Conservation (phyloP, 2,888 invertebrate species). For the Ophioninae sp. region DNA sequence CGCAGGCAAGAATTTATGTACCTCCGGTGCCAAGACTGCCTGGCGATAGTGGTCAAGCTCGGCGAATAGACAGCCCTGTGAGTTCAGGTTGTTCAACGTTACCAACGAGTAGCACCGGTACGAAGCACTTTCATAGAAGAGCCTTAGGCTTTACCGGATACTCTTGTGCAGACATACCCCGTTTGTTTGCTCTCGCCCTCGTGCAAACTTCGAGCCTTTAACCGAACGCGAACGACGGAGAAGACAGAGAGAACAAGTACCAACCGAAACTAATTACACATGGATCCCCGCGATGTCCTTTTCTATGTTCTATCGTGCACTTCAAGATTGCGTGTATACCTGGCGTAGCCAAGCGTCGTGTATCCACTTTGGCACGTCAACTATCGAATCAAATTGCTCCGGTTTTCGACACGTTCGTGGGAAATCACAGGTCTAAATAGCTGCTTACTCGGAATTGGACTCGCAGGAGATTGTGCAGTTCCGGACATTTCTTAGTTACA, state of each 20-base stretch:
- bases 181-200: conserved; percentile 49
- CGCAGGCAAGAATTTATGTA: conserved; percentile 50
- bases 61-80: conserved; percentile 57
- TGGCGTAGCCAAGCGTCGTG: background rate
- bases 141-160: conserved; percentile 29
- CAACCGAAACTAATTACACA: conserved; percentile 69
- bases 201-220: conserved; percentile 43
- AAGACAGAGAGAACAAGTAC: conserved; percentile 39
- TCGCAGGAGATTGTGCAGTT: background rate
- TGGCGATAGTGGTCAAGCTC: conserved; percentile 62
- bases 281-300: conserved; percentile 60
- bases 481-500: background rate
- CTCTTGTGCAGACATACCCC: conserved; percentile 34
- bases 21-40: conserved; percentile 44
- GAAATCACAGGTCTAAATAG: conserved; percentile 2
- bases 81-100: conserved; percentile 32
- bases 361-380: background rate
- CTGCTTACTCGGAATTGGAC: conserved; percentile 3
- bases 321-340: background rate
- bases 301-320: conserved; percentile 30
- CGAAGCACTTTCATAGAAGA: conserved; percentile 38
- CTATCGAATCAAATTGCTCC: conserved; percentile 21
- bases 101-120: conserved; percentile 24
- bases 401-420: conserved; percentile 6
- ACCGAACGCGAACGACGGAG: conserved; percentile 31